Base-by-base conservation (phyloP, 2,888 invertebrate genomes). In the Trichopoda pennipes region DNA sequence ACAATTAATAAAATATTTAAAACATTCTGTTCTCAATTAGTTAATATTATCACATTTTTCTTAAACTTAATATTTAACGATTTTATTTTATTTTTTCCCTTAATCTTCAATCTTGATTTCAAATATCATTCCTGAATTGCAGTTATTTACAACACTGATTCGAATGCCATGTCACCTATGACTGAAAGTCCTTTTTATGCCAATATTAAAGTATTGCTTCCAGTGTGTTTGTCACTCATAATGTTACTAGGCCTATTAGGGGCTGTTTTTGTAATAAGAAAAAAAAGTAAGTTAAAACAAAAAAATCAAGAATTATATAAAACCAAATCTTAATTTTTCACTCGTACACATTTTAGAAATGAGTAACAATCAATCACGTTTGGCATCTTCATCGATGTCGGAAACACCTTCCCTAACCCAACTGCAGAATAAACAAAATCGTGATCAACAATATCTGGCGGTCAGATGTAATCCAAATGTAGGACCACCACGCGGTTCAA, bases 401-500 rank as follows among this genome's bases (percentile, higher is more conserved):
- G 95, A 95, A 89, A 95, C 95, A 0, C 95, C 95, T 0, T 95
- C 95, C 0, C 93, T 95, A 85, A 95, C 95, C 12, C 95, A 95
- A 89, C 92, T 96, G 85, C 95, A 95, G 91, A 95, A 95, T 92
- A 95, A 95, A 89, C 95, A 94, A 87, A 95, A 95, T 91, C 93
- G 95, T 75, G 95, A 96, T 91, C 94, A 94, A 87, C 95, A 95
- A 89, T 95, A 95, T 91, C 90, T 95, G 60, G 95, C 95, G 0
- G 94, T 95, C 16, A 92, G 94, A 1, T 93, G 93, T 69, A 93
- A 94, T 85, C 93, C 94, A 0, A 91, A 93, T 14, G 87, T 84
- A 19, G 88, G 89, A 0, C 87, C 87, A 8, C 90, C 91, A 12
- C 89, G 91, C 16, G 91, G 90, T 38, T 90, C 90, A 60, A 91